These are phyloP conservation scores for Argynnis bischoffii DNA, from an alignment of 2,888 invertebrate species.

Conservation along the genomic window DNA sequence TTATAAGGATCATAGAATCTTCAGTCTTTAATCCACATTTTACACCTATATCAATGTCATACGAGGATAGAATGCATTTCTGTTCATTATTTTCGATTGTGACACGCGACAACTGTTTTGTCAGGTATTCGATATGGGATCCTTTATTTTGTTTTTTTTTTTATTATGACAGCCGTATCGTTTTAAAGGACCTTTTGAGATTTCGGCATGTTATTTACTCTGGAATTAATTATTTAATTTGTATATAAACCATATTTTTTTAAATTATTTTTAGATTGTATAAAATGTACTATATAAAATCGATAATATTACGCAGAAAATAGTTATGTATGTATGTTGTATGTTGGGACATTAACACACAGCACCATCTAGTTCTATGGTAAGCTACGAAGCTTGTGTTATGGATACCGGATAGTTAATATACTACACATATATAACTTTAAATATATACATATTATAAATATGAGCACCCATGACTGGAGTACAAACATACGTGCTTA, in stretches of 20 bases:
- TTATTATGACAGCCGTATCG: constrained; percentile 16
- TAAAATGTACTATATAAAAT: no score
- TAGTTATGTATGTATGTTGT: no score
- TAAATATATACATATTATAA: no score
- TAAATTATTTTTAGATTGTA: no score
- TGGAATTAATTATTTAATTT: not conserved
- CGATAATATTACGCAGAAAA: no score
- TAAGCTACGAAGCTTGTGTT: no score
- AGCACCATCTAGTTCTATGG: no score
- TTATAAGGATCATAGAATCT: constrained; percentile 13
- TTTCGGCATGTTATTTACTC: not conserved
- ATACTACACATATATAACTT: no score
- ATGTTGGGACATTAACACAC: no score
- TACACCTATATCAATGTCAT: constrained; percentile 37
- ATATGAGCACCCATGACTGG: no score
- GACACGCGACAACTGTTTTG: constrained; percentile 27
- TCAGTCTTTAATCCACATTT: constrained; percentile 14
- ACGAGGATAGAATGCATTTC: constrained; percentile 24
- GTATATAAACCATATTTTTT: not conserved
- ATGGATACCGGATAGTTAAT: no score
- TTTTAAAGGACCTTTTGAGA: constrained; percentile 11
- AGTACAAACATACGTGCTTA: no score
- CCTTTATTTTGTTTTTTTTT: constrained; percentile 8
- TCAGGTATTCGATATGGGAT: constrained; percentile 6
- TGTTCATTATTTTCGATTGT: constrained; percentile 23